Base-by-base conservation (phyloP, 2,888 invertebrate genomes). In the Lycocerus yunnanus region DNA sequence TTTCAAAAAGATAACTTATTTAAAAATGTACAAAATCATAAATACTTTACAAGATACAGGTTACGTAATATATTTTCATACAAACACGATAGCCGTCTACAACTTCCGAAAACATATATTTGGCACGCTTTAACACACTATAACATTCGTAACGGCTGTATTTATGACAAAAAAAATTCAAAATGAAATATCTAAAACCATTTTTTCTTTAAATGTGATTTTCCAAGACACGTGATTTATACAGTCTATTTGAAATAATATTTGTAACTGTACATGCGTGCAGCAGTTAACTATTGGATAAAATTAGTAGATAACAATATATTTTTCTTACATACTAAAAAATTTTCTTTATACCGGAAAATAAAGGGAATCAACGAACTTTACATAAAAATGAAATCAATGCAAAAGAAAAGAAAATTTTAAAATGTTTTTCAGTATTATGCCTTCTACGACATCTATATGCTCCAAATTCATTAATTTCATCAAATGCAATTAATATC, bases 41-140 rank as follows among this genome's bases (percentile, higher is more conserved):
- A 43, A 43, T 43, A 43, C 43, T 43, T 43, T n/a, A 43, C 43
- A 43, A 43, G 43, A n/a, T 43, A 43, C 43, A 43, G 43, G 43
- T 43, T 43, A 13, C n/a, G 43, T 43, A 43, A 43, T 43, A 43
- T 43, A 43, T 43, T 43, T 43, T 43, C 43, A n/a, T 43, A 43
- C 70, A 65, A 74, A 69, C 70, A 74, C 43, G 70, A 67, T 74
- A 73, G 69, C 73, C 67, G 73, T 73, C 73, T 73, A 61, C 69
- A 27, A 18, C 16, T 66, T 74, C 74, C 70, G n/a, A 58, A 68
- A 70, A 70, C 70, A 74, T 74, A 70, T 68, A 74, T 74, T 74
- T 74, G 70, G 68, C 71, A 74, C 70, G 70, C 70, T 70, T 70
- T 70, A 74, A 70, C 74, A 60, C 67, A 61, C 74, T 74, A 74